These are phyloP conservation scores for Polymixis lichenea DNA, from an alignment of 2,888 invertebrate species.

Conservation along the genomic window DNA sequence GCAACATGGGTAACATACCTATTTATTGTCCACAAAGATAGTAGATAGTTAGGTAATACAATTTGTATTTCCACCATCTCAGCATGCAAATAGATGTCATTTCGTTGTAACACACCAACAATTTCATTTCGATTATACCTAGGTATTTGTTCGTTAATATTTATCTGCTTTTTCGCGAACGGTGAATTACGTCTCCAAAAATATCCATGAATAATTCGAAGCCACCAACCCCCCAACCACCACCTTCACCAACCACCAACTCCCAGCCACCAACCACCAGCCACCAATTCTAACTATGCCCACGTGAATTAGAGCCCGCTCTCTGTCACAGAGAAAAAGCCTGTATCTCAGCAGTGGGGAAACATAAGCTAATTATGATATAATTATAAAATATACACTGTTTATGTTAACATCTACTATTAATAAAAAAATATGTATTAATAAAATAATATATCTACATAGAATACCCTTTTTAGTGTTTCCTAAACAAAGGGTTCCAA, in stretches of 20 bases:
- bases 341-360: neutral
- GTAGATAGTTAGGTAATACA: neutral
- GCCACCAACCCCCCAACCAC: no score
- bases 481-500: no score
- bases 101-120: conserved; percentile 15
- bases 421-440: no score
- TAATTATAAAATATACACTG: no score
- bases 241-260: no score
- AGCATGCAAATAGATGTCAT: conserved; percentile 9
- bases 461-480: no score
- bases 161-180: neutral
- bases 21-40: neutral
- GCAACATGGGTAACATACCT: neutral
- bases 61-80: neutral
- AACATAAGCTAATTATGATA: neutral
- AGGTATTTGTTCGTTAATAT: conserved; percentile 14
- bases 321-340: neutral
- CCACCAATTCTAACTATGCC: neutral
- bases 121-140: conserved; percentile 5
- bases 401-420: no score
- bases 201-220: neutral
- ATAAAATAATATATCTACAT: no score
- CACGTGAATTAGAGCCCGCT: no score
- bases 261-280: no score
- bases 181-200: neutral